Evolutionary conservation across 2,888 invertebrate species (phyloP), one percentile per base, ranked within the genome.

Genomic region (Cepaea hortensis): DNA sequence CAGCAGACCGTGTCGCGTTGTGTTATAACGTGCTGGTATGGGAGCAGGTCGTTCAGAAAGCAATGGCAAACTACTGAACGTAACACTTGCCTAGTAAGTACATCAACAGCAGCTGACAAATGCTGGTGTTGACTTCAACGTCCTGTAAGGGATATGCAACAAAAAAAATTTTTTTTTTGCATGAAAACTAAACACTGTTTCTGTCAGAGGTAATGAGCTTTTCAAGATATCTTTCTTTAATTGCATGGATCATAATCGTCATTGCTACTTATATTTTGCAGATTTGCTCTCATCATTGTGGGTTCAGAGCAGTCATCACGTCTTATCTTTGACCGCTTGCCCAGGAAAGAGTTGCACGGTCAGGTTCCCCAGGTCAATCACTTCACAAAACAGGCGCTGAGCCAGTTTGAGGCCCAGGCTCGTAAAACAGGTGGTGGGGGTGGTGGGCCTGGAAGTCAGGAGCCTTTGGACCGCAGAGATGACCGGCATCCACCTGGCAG

Each of bases 311-410:
- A 96, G 90, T 98, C 98, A 91, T 96, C 98, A 95, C 96, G 98
- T 86, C 95, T 96, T 93, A 97, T 98, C 88, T 96, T 99, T 96
- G 99, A 99, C 91, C 96, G 98, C 91, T 95, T 99, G 90, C 97
- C 98, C n/a, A 97, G 98, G 95, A 98, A 97, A 79, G 98, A 98
- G 93, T 96, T 99, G 85, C 98, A 99, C 94, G 99, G 99, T 68
- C 99, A 99, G 94, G 96, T 96, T 91, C 98, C 98, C 0, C 97
- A 98, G 84, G 99, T 99, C 82, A 98, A 99, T 76, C 97, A 97
- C 94, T 98, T 98, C 88, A 98, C 98, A 89, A 98, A 98, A 95
- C 97, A 98, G 95, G 97, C 97, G 91, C 94, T 96, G 75, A 96
- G 95, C 93, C 96, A 96, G 94, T 95, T 95, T 91, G 95, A 95